Evolutionary conservation across 2,888 invertebrate genomes (phyloP), one percentile per base, ranked within the genome.

Genomic region (Meliscaeva auricollis): DNA sequence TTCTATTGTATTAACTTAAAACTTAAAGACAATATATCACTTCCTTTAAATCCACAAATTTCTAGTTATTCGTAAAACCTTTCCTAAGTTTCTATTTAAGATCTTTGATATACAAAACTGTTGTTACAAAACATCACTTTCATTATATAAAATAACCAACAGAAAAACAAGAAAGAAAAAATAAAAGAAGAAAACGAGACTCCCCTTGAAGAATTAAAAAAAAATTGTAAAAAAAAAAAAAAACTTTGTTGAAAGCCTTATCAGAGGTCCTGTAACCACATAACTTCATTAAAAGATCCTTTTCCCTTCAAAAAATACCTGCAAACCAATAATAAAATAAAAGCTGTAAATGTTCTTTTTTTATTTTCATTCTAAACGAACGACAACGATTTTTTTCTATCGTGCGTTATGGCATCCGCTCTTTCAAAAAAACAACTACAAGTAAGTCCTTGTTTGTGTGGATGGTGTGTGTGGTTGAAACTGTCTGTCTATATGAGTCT

Each of bases 401-500:
- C 76, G 76, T 76, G 68, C 60, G 75, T 84, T 80, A 76, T 80
- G 50, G 66, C 73, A 52, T 80, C 70, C 46, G 44, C 26, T 41
- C 46, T 2, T 5, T 9, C 8, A 54, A 58, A 56, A n/a, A 41
- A 26, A 46, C 26, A 38, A 46, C 52, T 58, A 38, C 69, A 20
- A 11, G 68, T 50, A 30, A 50, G n/a, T 30, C 17, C 56, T n/a
- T 58, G 50, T 58, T 46, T 54, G 46, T 54, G 46, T 9, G 44
- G 17, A 13, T 50, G n/a, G n/a, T n/a, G 41, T 48, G 46, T 46
- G 38, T 13, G 17, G n/a, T 13, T 46, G n/a, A 54, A 58, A 48
- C 13, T 66, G 46, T 41, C 69, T 75, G 81, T 77, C 81, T 85
- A 73, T 77, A 81, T 81, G 80, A 48, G 20, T 68, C 3, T 60